Conservation (phyloP, 2,888 invertebrate species). For the Mesochorus sp. region DNA sequence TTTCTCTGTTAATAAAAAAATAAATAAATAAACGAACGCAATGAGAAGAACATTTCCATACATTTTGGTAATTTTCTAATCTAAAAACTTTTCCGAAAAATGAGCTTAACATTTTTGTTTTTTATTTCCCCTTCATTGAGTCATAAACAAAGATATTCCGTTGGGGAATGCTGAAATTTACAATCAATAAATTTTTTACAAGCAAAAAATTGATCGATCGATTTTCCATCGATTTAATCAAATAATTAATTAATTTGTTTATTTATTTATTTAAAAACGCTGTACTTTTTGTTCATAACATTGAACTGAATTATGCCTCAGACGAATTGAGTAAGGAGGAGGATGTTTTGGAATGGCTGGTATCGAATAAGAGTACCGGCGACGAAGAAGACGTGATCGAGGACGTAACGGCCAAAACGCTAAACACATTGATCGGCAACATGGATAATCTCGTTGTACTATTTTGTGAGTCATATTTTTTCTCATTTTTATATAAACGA, state of each 20-base stretch:
- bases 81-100: no score
- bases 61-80: no score
- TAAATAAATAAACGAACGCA: background rate
- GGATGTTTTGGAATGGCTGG: conserved; percentile 96
- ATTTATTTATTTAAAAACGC: no score
- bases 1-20: conserved; percentile 20
- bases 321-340: conserved; percentile 95
- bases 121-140: no score
- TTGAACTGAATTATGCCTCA: conserved; percentile 72
- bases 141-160: no score
- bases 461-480: conserved; percentile 88
- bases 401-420: conserved; percentile 95
- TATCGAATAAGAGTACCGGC: conserved; percentile 95
- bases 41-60: no score
- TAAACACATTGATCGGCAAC: conserved; percentile 93
- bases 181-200: no score
- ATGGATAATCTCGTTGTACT: conserved; percentile 95
- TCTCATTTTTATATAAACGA: background rate
- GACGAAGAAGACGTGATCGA: conserved; percentile 97
- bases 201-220: background rate
- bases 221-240: no score
- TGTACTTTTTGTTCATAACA: no score
- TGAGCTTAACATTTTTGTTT: no score
- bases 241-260: no score
- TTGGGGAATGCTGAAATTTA: no score